phyloP scores from a whole-genome alignment of 2,888 invertebrate genomes.

The Cosmorhoe ocellata region DNA sequence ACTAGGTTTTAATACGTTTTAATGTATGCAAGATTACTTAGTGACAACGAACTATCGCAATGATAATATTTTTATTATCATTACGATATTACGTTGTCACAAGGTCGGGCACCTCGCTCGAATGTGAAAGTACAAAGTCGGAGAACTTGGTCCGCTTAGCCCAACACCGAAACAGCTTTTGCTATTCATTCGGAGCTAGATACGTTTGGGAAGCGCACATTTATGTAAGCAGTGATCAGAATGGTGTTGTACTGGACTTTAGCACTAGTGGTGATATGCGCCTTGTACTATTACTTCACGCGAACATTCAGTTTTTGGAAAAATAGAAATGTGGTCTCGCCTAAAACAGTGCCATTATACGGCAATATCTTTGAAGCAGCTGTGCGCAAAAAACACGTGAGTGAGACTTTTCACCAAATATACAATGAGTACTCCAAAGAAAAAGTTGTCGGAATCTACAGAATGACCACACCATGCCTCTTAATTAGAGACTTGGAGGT shows the following conservation, averaged over 20 bases:
- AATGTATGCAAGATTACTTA: too few relatives aligned
- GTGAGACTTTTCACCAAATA: constrained; percentile 8
- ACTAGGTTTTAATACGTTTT: too few relatives aligned
- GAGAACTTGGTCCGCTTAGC: too few relatives aligned
- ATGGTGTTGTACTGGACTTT: constrained; percentile 16
- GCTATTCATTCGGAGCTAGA: too few relatives aligned
- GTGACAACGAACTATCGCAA: too few relatives aligned
- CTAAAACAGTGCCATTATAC: constrained; percentile 46
- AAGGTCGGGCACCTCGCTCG: too few relatives aligned
- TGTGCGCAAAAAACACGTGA: background rate
- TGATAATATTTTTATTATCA: too few relatives aligned
- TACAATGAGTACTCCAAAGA: constrained; percentile 51
- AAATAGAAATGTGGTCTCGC: constrained; percentile 44
- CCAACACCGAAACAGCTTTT: too few relatives aligned
- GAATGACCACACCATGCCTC: constrained; percentile 50
- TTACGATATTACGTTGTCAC: too few relatives aligned
- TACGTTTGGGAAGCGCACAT: too few relatives aligned
- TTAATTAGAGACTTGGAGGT: constrained; percentile 56
- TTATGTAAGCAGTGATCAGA: too few relatives aligned
- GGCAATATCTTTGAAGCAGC: constrained; percentile 49
- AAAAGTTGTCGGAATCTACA: constrained; percentile 56
- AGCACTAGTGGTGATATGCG: constrained; percentile 15
- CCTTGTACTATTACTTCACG: constrained; percentile 48
- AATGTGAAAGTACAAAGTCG: too few relatives aligned
- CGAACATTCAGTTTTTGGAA: constrained; percentile 56